These are phyloP conservation scores for Micropoecilia bifurca DNA, from an alignment of 2,797 vertebrate species.

Conservation along the genomic window DNA sequence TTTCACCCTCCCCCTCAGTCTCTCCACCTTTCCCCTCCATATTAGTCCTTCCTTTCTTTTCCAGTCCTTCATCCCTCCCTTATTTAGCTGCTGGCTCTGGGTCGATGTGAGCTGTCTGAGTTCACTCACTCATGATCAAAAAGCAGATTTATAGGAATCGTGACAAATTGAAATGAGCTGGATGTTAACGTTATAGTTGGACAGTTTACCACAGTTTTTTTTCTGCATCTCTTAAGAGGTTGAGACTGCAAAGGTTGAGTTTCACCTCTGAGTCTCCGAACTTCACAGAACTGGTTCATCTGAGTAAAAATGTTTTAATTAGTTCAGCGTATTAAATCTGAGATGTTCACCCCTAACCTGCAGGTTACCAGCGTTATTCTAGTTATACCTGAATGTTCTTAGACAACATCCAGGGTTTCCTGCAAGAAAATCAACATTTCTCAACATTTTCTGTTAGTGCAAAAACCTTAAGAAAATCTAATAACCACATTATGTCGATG, in stretches of 20 bases:
- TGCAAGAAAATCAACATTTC: neutral
- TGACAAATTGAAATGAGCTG: neutral
- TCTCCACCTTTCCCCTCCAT: slow-evolving; percentile 4
- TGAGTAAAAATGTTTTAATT: neutral
- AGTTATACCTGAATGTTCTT: neutral
- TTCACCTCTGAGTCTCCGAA: neutral
- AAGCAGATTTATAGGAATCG: neutral
- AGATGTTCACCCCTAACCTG: neutral
- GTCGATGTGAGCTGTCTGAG: neutral
- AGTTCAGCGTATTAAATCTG: neutral
- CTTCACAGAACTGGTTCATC: neutral
- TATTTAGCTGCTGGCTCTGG: slow-evolving; percentile 25
- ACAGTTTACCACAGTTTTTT: neutral
- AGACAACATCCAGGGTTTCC: neutral
- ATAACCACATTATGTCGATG: neutral
- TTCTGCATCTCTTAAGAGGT: neutral
- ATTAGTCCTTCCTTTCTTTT: neutral
- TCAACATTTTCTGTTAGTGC: neutral
- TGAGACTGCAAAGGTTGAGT: neutral
- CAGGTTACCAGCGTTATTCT: neutral
- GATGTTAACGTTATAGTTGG: neutral
- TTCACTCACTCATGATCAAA: neutral
- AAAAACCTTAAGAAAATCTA: neutral
- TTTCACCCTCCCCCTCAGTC: neutral
- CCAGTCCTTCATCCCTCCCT: slow-evolving; percentile 7